Evolutionary conservation across 2,888 invertebrate species (phyloP).

Genomic region (Rotaria socialis): DNA sequence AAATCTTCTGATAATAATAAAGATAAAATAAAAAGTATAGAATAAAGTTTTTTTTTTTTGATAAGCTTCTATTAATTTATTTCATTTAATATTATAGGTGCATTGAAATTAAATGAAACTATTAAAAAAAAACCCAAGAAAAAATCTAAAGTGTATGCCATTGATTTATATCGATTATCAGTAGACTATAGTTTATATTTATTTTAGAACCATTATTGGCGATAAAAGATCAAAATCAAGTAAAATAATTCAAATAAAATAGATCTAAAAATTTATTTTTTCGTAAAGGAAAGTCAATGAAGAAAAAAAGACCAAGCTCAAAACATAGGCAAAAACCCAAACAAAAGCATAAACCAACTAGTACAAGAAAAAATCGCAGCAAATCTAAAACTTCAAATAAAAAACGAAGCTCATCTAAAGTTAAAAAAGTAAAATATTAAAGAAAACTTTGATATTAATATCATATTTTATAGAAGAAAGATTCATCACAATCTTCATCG

Average conservation of each 20-base stretch:
- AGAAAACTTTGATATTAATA: background rate
- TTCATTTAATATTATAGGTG: background rate
- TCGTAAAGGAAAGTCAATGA: background rate
- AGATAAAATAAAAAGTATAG: background rate
- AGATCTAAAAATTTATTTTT: background rate
- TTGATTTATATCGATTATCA: background rate
- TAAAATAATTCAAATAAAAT: background rate
- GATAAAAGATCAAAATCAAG: background rate
- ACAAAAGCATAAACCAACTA: background rate
- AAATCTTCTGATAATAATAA: background rate
- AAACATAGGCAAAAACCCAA: background rate
- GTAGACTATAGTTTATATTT: background rate
- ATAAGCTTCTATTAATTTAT: background rate
- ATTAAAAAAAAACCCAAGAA: background rate
- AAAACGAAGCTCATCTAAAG: background rate
- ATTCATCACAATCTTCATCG: background rate
- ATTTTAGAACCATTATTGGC: background rate
- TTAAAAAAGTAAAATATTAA: background rate
- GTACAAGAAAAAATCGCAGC: background rate
- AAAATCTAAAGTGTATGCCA: background rate
- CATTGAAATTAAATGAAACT: background rate
- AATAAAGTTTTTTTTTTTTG: background rate
- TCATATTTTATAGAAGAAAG: background rate
- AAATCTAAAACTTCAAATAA: background rate
- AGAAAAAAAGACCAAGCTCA: background rate